phyloP scores from a whole-genome alignment of 2,113 vertebrate species.

The Sylvilagus bachmani region DNA sequence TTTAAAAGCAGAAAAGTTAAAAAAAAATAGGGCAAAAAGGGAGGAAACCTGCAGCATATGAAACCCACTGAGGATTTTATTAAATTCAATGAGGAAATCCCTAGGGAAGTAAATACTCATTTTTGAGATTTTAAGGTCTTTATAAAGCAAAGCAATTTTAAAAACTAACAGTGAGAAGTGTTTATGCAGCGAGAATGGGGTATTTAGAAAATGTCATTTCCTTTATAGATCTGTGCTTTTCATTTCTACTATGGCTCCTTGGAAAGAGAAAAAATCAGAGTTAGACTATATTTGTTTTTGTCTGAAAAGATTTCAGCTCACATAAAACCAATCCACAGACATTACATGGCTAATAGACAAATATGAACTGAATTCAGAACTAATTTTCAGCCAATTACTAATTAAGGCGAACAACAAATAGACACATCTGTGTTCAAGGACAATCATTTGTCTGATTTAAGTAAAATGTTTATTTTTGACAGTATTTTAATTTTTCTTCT shows the following conservation, averaged over 20 bases:
- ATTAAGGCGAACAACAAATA: not conserved
- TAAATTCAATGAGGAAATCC: constrained; percentile 39
- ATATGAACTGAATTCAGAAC: not conserved
- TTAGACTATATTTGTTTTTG: not conserved
- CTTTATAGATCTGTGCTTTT: constrained; percentile 42
- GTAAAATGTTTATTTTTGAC: constrained; percentile 17
- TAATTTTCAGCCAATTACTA: constrained; percentile 43
- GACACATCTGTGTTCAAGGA: constrained; percentile 21
- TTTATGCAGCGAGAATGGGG: constrained; percentile 24
- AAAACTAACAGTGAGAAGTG: constrained; percentile 34
- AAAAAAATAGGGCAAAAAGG: not conserved
- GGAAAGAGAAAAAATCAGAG: constrained; percentile 65
- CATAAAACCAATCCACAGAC: constrained; percentile 32
- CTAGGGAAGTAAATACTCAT: constrained; percentile 41
- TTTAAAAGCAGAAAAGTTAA: constrained; percentile 47
- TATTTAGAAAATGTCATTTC: constrained; percentile 64
- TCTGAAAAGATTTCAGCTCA: constrained; percentile 17
- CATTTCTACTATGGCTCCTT: constrained; percentile 2
- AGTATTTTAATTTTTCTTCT: constrained; percentile 47
- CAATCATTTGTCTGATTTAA: not conserved
- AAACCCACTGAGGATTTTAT: constrained; percentile 55
- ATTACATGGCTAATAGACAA: constrained; percentile 14
- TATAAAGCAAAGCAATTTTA: constrained; percentile 40
- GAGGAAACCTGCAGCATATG: not conserved
- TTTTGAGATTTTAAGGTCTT: constrained; percentile 37